Base-by-base conservation (phyloP, 2,888 invertebrate species). In the Arrhopalites spinosus region DNA sequence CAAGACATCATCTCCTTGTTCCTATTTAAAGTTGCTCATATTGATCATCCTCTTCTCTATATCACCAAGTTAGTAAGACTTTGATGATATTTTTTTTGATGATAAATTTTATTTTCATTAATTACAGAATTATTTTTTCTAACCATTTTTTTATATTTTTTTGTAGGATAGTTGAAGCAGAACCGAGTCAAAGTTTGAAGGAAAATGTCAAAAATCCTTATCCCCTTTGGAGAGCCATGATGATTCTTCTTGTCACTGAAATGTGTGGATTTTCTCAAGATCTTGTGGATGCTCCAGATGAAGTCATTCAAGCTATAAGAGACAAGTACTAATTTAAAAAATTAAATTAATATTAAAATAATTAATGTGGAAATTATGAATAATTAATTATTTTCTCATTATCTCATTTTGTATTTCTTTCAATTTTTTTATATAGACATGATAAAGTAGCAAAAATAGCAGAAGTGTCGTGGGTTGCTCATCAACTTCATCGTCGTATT, bases 21-120 rank as follows among this genome's bases (percentile, higher is more conserved):
- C 43, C 53, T 69, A 2, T 45, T 77, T 15, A 74, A 74, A 70
- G 69, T 64, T 15, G 45, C 63, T n/a, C 63, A 74, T n/a, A 53
- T 74, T 50, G 77, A 77, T 20, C 77, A 77, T 77, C 77, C 77
- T 25, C 20, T 77, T 7, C 56, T 74, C 11, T 50, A 77, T 45
- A 53, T 77, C 25, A 61, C 74, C 27, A 71, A 77, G 77, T 77
- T 56, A 66, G 53, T 64, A 23, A 29, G 13, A 36, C 23, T 1
- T 64, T n/a, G n/a, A n/a, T n/a, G n/a, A n/a, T n/a, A n/a, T n/a
- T n/a, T n/a, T 29, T 20, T 20, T 5, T 67, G 17, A 29, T 20
- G 30, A 29, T 29, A 23, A 2, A 17, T 53, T 15, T 20, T 20
- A 47, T 17, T 27, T 13, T 47, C 1, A 27, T 25, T 68, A 13